These are phyloP conservation scores for Cotesia glomerata DNA, from an alignment of 1,140 invertebrate species.

Conservation along the genomic window DNA sequence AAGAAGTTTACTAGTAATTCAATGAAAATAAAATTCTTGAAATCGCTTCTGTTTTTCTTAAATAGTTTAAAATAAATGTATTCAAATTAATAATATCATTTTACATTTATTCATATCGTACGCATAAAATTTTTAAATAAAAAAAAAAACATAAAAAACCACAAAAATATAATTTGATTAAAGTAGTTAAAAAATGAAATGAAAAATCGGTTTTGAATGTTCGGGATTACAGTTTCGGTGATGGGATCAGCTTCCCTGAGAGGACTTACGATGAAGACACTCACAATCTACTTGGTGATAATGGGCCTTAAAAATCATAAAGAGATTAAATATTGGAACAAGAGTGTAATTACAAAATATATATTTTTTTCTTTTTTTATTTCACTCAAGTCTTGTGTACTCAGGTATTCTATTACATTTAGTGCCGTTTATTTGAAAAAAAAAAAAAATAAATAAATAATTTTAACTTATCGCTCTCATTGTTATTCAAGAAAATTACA, in stretches of 20 bases:
- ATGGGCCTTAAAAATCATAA: slow-evolving; percentile 49
- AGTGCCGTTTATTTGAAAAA: not conserved
- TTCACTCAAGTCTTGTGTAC: not conserved
- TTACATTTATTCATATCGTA: too few relatives aligned
- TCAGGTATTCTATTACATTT: slow-evolving; percentile 18
- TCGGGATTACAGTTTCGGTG: slow-evolving; percentile 76
- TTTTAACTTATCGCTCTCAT: not conserved
- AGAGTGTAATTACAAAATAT: not conserved
- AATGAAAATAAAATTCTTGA: too few relatives aligned
- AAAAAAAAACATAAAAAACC: not conserved
- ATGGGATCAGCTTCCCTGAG: slow-evolving; percentile 85
- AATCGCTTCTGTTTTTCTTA: too few relatives aligned
- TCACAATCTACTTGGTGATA: slow-evolving; percentile 72
- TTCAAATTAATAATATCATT: too few relatives aligned
- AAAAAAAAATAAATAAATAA: not conserved
- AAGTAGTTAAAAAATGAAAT: not conserved
- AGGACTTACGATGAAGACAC: slow-evolving; percentile 80
- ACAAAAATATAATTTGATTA: not conserved
- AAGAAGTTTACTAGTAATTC: too few relatives aligned
- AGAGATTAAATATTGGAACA: not conserved
- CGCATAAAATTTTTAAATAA: not conserved
- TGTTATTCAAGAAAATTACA: not conserved
- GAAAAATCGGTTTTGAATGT: slow-evolving; percentile 43
- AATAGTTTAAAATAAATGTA: too few relatives aligned
- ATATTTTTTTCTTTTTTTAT: not conserved